These are phyloP conservation scores for Orchesella cincta DNA, from an alignment of 1,140 invertebrate genomes.

Conservation along the genomic window DNA sequence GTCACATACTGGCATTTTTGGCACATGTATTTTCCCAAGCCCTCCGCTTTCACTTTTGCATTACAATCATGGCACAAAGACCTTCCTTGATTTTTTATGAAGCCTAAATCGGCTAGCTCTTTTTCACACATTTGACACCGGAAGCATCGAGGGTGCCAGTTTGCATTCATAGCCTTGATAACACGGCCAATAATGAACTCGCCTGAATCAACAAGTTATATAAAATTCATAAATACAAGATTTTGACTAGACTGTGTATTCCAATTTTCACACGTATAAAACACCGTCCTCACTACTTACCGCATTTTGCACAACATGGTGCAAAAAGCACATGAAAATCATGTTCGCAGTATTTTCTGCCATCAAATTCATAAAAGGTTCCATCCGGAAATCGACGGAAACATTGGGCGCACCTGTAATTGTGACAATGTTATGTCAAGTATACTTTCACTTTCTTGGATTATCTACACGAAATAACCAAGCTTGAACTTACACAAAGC, in stretches of 20 bases:
- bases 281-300: too few species aligned
- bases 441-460: background rate
- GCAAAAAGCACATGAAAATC: slow-evolving; percentile 99
- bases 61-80: slow-evolving; percentile 97
- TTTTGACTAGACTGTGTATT: slow-evolving; percentile 33
- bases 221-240: slow-evolving; percentile 33
- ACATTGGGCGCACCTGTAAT: slow-evolving; percentile 91
- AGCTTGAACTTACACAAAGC: slow-evolving; percentile 90
- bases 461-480: too few species aligned
- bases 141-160: slow-evolving; percentile 98
- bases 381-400: slow-evolving; percentile 97
- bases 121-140: slow-evolving; percentile 89
- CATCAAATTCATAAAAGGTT: slow-evolving; percentile 99
- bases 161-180: slow-evolving; percentile 98
- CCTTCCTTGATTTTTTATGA: slow-evolving; percentile 89
- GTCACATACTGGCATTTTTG: slow-evolving; percentile 94
- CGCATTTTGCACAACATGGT: slow-evolving; percentile 96
- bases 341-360: slow-evolving; percentile 98
- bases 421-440: slow-evolving; percentile 9
- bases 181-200: slow-evolving; percentile 97
- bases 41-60: slow-evolving; percentile 89
- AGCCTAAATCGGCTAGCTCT: slow-evolving; percentile 93
- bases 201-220: slow-evolving; percentile 63
- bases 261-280: too few species aligned
- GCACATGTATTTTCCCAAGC: slow-evolving; percentile 95